Percentiles rank a stretch among this genome's conserved stretches.
These are phyloP conservation scores for Sphaeramia orbicularis DNA, from an alignment of 2,797 vertebrate genomes.

Conservation along the genomic window DNA sequence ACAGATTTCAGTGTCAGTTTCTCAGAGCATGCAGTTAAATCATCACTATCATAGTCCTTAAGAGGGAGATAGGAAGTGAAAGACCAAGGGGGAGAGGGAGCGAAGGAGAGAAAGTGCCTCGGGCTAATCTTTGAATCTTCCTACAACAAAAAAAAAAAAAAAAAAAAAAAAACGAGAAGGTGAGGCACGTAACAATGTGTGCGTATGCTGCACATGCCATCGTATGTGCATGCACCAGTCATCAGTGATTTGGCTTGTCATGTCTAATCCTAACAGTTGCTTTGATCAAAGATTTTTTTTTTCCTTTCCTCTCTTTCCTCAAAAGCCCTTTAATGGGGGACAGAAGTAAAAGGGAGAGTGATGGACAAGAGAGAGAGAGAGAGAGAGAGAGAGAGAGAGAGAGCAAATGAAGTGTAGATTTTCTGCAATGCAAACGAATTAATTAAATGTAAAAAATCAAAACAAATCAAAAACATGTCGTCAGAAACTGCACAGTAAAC, in stretches of 20 bases:
- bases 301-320: slow-evolving; percentile 23
- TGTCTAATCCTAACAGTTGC: slow-evolving; percentile 35
- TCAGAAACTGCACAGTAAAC: no score
- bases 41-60: slow-evolving; percentile 13
- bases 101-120: slow-evolving; percentile 39
- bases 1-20: slow-evolving; percentile 8
- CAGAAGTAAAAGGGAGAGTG: background rate
- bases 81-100: background rate
- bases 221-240: slow-evolving; percentile 21
- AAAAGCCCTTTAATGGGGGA: slow-evolving; percentile 33
- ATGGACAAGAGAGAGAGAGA: no score
- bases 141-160: slow-evolving; percentile 1
- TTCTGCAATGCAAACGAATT: background rate
- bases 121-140: slow-evolving; percentile 56
- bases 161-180: background rate
- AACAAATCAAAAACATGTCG: no score
- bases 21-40: slow-evolving; percentile 22
- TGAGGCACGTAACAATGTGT: slow-evolving; percentile 8
- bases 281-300: slow-evolving; percentile 57
- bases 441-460: no score
- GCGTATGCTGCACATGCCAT: no score
- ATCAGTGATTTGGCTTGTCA: slow-evolving; percentile 47
- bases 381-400: no score
- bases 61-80: slow-evolving; percentile 13
- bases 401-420: slow-evolving; percentile 11